A percentile compares a stretch with the other conserved stretches of the same genome.
Evolutionary conservation across 2,113 vertebrate genomes (phyloP).

Genomic region (Plotosus lineatus): DNA sequence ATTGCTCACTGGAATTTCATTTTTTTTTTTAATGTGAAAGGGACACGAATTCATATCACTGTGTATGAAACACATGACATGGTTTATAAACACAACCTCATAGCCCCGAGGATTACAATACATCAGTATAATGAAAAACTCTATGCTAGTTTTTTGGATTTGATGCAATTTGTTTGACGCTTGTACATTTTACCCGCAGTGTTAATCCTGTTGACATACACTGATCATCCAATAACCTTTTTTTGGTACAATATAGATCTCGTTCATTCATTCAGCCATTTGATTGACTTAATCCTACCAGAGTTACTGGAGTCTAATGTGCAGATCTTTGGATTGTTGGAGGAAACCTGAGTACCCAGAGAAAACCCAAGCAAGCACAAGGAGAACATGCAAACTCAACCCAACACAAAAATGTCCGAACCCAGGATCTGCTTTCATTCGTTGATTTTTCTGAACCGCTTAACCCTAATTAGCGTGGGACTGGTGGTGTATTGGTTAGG

Average conservation of each 20-base stretch:
- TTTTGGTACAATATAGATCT: not conserved
- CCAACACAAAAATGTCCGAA: no score
- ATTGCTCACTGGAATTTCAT: not conserved
- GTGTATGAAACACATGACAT: not conserved
- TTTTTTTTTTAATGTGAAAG: conserved; percentile 10
- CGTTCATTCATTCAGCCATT: no score
- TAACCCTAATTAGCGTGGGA: no score
- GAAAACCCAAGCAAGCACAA: no score
- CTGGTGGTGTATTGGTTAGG: no score
- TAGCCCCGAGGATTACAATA: not conserved
- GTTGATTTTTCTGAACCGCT: no score
- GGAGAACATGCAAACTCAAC: no score
- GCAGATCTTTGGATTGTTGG: no score
- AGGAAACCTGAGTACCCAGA: no score
- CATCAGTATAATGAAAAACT: not conserved
- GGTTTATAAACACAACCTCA: not conserved
- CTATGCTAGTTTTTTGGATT: not conserved
- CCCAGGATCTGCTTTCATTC: no score
- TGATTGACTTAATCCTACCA: no score
- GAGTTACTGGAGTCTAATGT: no score
- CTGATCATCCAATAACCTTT: not conserved
- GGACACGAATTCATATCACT: not conserved
- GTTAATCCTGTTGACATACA: not conserved
- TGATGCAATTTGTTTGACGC: not conserved
- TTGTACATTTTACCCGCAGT: not conserved